phyloP scores from a whole-genome alignment of 2,888 invertebrate genomes.

The Catocala sponsa region DNA sequence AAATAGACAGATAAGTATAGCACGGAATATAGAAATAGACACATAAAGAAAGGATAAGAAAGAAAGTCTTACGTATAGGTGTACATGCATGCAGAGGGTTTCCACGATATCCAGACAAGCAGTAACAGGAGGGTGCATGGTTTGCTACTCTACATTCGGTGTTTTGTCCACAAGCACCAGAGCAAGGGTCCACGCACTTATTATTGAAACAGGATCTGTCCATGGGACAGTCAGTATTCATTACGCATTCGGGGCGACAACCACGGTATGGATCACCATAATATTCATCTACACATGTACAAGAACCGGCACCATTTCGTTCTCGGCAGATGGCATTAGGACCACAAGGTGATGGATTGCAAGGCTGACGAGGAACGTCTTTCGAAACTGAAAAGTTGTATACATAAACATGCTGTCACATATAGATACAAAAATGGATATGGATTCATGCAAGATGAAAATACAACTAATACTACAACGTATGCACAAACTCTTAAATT shows the following conservation, averaged over 20 bases:
- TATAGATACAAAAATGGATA: constrained; percentile 42
- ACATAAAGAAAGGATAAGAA: constrained; percentile 70
- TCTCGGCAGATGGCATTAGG: constrained; percentile 93
- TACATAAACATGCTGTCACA: constrained; percentile 54
- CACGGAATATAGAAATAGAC: constrained; percentile 53
- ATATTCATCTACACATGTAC: constrained; percentile 92
- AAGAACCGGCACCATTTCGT: constrained; percentile 92
- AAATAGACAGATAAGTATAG: constrained; percentile 60
- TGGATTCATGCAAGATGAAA: constrained; percentile 38
- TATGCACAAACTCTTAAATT: constrained; percentile 10
- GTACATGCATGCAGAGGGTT: constrained; percentile 91
- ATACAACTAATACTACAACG: constrained; percentile 24
- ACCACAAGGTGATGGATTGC: constrained; percentile 94
- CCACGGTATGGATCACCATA: constrained; percentile 93
- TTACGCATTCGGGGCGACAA: constrained; percentile 94
- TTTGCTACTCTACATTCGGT: constrained; percentile 92
- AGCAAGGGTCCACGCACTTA: constrained; percentile 93
- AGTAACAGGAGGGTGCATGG: constrained; percentile 93
- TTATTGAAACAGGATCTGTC: constrained; percentile 92
- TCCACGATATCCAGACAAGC: constrained; percentile 91
- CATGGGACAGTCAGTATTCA: constrained; percentile 92
- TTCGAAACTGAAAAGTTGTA: constrained; percentile 80
- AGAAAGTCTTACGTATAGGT: constrained; percentile 88
- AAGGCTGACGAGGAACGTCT: constrained; percentile 91
- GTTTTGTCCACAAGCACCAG: constrained; percentile 92